phyloP scores from a whole-genome alignment of 2,797 vertebrate species.

The Myotis planiceps region DNA sequence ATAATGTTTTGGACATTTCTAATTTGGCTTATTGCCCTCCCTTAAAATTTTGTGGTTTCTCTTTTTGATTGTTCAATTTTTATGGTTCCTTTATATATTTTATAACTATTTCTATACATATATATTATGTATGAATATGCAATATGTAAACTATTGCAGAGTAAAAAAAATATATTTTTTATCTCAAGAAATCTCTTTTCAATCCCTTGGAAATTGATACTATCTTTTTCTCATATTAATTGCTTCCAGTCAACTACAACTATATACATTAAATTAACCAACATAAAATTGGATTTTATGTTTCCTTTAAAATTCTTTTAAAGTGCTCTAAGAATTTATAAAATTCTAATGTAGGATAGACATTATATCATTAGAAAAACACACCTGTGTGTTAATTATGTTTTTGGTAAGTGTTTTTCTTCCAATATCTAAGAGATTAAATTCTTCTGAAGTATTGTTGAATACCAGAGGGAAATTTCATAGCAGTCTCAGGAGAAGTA shows the following conservation, averaged over 20 bases:
- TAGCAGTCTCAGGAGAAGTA: background rate
- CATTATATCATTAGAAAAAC: background rate
- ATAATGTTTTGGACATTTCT: background rate
- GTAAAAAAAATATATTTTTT: background rate
- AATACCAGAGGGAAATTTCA: slow-evolving; percentile 46
- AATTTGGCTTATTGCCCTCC: background rate
- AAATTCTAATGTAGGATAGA: slow-evolving; percentile 35
- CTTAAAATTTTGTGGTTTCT: background rate
- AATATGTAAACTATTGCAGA: background rate
- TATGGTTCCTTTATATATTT: background rate
- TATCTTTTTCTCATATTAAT: background rate
- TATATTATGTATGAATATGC: background rate
- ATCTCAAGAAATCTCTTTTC: background rate
- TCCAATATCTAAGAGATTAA: slow-evolving; percentile 40
- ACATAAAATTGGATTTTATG: slow-evolving; percentile 53
- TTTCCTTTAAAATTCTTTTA: slow-evolving; percentile 45
- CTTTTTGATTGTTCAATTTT: background rate
- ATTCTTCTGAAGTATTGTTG: slow-evolving; percentile 32
- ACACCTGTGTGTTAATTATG: slow-evolving; percentile 8
- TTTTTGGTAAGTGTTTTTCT: slow-evolving; percentile 55
- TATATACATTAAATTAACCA: background rate
- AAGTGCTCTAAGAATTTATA: background rate
- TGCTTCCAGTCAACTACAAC: background rate
- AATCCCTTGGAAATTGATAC: background rate
- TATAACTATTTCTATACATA: background rate